Evolutionary conservation across 2,888 invertebrate species (phyloP), one percentile per base, ranked within the genome.

Genomic region (Melanchra persicariae): DNA sequence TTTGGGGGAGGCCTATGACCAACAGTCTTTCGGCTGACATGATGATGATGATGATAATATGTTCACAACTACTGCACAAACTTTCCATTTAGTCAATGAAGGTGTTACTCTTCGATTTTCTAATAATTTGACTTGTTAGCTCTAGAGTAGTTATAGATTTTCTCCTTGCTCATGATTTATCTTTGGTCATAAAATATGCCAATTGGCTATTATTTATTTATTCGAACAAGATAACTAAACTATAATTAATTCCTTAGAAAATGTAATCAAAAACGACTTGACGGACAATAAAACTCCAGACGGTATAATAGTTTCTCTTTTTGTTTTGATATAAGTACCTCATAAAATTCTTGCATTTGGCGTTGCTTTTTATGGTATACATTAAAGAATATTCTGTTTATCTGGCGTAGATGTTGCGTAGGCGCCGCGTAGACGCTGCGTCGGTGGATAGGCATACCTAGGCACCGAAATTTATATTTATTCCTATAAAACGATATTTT

Each of bases 111-210:
- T 22, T n/a, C 1, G 7, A 43, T 51, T 70, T 49, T 70, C 61
- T 37, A 51, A 59, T 51, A 3, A 26, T 64, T 7, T 24, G 7
- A 51, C 49, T 24, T 71, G 19, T 24, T 47, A 40, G 4, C 34
- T 34, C n/a, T 26, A 17, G 2, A 22, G 19, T 7, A n/a, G 4
- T 30, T 37, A 24, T 24, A 54, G 2, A 12, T 30, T 72, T 49
- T 61, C 24, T 17, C n/a, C 47, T 45, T 24, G 5, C n/a, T 2
- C 2, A 22, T 49, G 26, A 72, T 30, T 58, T 30, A 37, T 59
- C 17, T 45, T 72, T 61, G 47, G n/a, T 15, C 12, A 52, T 70
- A 68, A 43, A 69, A 51, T 1, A 52, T 34, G 19, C 3, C 22
- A 19, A 70, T 47, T 7, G 9, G 1, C 17, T 24, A 17, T 58